Evolutionary conservation across 1,140 invertebrate species (phyloP), one percentile per base, ranked within the genome.

Genomic region (Platyscapa corneri): DNA sequence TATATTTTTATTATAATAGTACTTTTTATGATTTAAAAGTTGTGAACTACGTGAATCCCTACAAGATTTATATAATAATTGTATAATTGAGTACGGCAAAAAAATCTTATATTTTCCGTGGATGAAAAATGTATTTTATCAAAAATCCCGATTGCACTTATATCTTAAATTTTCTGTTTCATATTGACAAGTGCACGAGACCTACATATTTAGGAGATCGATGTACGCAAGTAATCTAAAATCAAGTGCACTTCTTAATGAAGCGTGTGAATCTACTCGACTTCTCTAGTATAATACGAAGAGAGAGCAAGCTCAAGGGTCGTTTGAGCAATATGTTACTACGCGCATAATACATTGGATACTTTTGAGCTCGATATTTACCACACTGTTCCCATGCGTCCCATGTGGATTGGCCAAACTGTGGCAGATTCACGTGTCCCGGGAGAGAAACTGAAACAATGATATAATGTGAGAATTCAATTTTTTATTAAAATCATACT

Each of bases 391-490:
- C 92, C 91, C 92, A 92, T 90, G 91, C 90, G 84, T 91, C 91
- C 89, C 90, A 76, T 32, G 89, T 79, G 91, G 82, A 87, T 89
- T 82, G 18, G 39, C 53, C 56, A 8, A 32, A 49, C 72, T 20
- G 10, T 37, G 34, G 72, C 56, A 49, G 8, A 78, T 64, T 8
- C 34, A 74, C 65, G 37, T 78, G 82, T 90, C 90, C 91, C 91
- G 65, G 42, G 91, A 90, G 91, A 92, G 82, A 30, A 75, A 30
- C 46, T 56, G 77, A 30, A 49, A 86, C 85, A 78, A 72, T 91
- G 88, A 90, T 90, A 90, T 92, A 93, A 93, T 91, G 92, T 93
- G 92, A 92, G 91, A 93, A 93, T 90, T 88, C 86, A 84, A 81
- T 83, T 86, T 86, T 82, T 14, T 42, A 27, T 74, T 42, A 16